A percentile compares a stretch with the other conserved stretches of the same genome.
Evolutionary conservation across 1,140 invertebrate genomes (phyloP).

Genomic region (Brachionus angularis): DNA sequence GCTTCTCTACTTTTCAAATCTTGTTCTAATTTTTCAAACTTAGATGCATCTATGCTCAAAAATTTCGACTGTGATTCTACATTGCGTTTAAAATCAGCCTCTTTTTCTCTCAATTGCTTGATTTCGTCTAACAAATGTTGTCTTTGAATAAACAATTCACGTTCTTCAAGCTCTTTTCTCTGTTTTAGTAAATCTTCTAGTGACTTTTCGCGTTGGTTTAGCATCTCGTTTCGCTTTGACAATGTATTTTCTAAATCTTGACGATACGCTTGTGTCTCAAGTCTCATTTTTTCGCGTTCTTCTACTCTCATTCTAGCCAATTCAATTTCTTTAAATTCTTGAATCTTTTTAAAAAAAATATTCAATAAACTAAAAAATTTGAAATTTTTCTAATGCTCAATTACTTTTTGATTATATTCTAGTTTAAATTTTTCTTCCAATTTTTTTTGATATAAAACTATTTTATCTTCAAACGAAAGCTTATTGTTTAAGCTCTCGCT

Average conservation of each 20-base stretch:
- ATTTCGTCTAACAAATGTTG: conserved; percentile 35
- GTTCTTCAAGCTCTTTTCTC: conserved; percentile 24
- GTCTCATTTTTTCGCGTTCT: conserved; percentile 26
- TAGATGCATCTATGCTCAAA: not conserved
- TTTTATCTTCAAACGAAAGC: conserved; percentile 29
- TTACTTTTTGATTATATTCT: conserved; percentile 24
- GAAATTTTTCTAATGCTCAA: too few species aligned
- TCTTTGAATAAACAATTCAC: conserved; percentile 25
- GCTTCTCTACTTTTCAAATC: conserved; percentile 15
- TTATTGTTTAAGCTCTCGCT: not conserved
- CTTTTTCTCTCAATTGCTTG: conserved; percentile 36
- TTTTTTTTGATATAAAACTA: conserved; percentile 31
- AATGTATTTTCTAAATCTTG: conserved; percentile 16
- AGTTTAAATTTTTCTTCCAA: conserved; percentile 23
- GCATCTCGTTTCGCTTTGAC: conserved; percentile 1
- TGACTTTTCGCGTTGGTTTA: conserved; percentile 12
- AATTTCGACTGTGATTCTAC: conserved; percentile 15
- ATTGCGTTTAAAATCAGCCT: not conserved
- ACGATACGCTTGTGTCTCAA: not conserved
- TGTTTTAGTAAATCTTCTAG: conserved; percentile 28
- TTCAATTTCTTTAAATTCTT: conserved; percentile 27
- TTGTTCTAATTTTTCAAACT: conserved; percentile 18
- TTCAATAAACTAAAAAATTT: too few species aligned
- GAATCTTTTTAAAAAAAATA: conserved; percentile 6
- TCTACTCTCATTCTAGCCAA: conserved; percentile 20